Base-by-base conservation (phyloP, 2,888 invertebrate species). In the Campoplex capitator region DNA sequence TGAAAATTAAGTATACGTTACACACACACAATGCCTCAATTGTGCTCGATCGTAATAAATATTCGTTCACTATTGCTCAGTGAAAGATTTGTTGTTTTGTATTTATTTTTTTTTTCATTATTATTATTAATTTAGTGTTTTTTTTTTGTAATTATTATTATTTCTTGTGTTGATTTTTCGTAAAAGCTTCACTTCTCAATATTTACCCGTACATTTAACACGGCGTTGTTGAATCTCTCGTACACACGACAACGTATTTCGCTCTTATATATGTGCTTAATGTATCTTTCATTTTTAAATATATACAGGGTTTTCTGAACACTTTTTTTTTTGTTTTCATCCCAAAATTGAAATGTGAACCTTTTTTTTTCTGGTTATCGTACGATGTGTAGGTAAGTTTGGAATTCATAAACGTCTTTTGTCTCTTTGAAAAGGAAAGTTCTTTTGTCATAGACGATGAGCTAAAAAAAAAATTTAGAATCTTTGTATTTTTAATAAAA, bases 1-100 rank as follows among this genome's bases (percentile, higher is more conserved):
- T 38, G 74, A 80, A 42, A 80, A 81, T 58, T 51, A 81, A 74
- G 23, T 56, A 84, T 68, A 79, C 58, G 68, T 82, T 58, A 70
- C 84, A 75, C 58, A 75, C 58, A 58, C 87, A 82, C 81, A 81
- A 77, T 84, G 87, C 73, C 62, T 45, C 48, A 70, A 79, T 84
- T 84, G 87, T 82, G 84, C 82, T 82, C 68, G 75, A 54, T 70
- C 78, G 82, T 84, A 87, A 87, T 83, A 84, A 84, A 87, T 83
- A 75, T 78, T 79, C 75, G 70, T 71, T 84, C 81, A 84, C 77
- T 87, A 65, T 71, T 84, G 73, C 74, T 84, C 81, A 48, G 86
- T 74, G 84, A 77, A 84, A 48, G 42, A 67, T 76, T 48, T 58
- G 75, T 68, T 70, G 48, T 35, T 83, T 76, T 83, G 6, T 45